Conservation (phyloP, 2,797 vertebrate genomes). For the Rhodeus uyekii region DNA sequence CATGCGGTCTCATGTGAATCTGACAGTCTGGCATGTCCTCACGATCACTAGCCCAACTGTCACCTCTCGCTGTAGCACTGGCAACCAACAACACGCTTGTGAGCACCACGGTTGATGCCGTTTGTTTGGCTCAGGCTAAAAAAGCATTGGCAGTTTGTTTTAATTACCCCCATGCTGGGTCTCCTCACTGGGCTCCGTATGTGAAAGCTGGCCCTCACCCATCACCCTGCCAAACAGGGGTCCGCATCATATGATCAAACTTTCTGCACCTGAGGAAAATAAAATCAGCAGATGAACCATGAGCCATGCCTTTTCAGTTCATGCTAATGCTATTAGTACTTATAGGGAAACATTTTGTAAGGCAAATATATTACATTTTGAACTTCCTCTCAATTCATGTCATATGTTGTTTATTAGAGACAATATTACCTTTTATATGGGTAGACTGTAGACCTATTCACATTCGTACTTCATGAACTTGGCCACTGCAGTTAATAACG, state of each 20-base stretch:
- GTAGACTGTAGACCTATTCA: background rate
- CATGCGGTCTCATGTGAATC: constrained; percentile 25
- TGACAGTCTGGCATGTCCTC: constrained; percentile 38
- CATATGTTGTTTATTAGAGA: constrained; percentile 4
- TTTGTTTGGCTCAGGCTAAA: constrained; percentile 61
- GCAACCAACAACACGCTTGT: constrained; percentile 12
- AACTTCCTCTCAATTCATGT: background rate
- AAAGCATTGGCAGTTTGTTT: constrained; percentile 62
- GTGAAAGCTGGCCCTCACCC: constrained; percentile 56
- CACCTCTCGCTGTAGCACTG: constrained; percentile 36
- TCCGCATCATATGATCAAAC: background rate
- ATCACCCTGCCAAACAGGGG: constrained; percentile 39
- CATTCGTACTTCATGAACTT: background rate
- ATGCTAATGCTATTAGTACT: constrained; percentile 14
- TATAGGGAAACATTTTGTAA: background rate
- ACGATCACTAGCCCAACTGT: constrained; percentile 40
- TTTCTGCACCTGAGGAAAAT: constrained; percentile 12
- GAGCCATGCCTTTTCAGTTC: background rate
- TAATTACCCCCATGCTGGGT: constrained; percentile 66
- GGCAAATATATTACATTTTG: background rate
- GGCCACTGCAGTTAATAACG: constrained; percentile 3
- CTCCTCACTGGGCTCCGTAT: constrained; percentile 50
- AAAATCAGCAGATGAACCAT: background rate
- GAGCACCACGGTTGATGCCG: constrained; percentile 36
- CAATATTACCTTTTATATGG: constrained; percentile 6